These are phyloP conservation scores for Oscheius sp. DNA, from an alignment of 2,888 invertebrate species.

Conservation along the genomic window DNA sequence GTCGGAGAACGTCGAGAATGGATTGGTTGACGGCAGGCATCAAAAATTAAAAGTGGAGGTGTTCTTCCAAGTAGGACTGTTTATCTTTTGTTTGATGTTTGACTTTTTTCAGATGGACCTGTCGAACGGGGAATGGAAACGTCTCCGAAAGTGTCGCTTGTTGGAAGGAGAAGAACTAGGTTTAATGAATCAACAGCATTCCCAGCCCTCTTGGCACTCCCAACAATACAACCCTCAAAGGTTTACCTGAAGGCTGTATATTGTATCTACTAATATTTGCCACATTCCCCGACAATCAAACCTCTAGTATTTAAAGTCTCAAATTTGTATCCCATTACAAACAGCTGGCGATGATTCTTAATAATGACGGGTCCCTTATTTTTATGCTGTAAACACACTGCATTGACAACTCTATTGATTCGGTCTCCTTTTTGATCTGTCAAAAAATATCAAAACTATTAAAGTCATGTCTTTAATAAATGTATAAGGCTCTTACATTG, in stretches of 20 bases:
- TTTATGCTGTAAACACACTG: background rate
- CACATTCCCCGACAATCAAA: constrained; percentile 2
- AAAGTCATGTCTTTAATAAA: background rate
- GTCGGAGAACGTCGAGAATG: constrained; percentile 89
- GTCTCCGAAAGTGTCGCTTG: constrained; percentile 42
- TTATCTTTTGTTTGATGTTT: background rate
- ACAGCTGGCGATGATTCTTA: background rate
- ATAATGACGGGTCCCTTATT: background rate
- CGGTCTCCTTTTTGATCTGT: constrained; percentile 6
- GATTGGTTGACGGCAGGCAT: constrained; percentile 87
- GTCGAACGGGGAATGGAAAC: constrained; percentile 95
- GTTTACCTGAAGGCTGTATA: background rate
- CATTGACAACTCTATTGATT: background rate
- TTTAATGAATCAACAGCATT: constrained; percentile 5
- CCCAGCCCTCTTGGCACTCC: background rate
- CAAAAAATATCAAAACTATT: background rate
- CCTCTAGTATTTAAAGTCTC: constrained; percentile 5
- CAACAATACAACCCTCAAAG: background rate
- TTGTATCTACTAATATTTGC: background rate
- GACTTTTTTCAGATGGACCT: constrained; percentile 88
- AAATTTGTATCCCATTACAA: background rate
- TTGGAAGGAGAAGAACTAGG: constrained; percentile 11
- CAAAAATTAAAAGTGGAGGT: constrained; percentile 87
- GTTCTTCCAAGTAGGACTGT: constrained; percentile 80
- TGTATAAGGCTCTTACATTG: background rate